These are phyloP conservation scores for Campoplex nolae DNA, from an alignment of 2,888 invertebrate genomes.

Conservation along the genomic window DNA sequence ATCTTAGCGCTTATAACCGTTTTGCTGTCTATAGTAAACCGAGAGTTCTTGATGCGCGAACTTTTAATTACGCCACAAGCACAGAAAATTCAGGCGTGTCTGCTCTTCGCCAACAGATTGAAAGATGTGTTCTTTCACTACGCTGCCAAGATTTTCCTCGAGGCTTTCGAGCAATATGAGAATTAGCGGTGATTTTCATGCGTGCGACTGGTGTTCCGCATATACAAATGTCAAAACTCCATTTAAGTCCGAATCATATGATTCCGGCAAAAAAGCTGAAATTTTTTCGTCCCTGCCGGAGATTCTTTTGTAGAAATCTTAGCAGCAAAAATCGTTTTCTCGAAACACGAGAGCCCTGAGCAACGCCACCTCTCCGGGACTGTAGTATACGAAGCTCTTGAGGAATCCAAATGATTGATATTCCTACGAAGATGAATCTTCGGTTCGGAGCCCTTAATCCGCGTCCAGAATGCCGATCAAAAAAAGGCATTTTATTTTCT, in stretches of 20 bases:
- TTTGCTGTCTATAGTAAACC: constrained; percentile 33
- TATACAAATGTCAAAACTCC: neutral
- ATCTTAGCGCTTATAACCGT: constrained; percentile 3
- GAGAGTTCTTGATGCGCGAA: constrained; percentile 76
- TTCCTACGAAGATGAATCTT: neutral
- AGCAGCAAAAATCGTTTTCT: too few relatives aligned
- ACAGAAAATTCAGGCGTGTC: constrained; percentile 48
- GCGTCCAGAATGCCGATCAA: constrained; percentile 11
- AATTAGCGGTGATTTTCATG: neutral
- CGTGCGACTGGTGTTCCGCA: neutral
- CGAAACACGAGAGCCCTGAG: too few relatives aligned
- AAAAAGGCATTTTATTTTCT: neutral
- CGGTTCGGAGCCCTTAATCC: neutral
- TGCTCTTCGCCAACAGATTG: constrained; percentile 45
- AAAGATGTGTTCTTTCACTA: constrained; percentile 73
- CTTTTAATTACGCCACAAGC: constrained; percentile 74
- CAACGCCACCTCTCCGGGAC: too few relatives aligned
- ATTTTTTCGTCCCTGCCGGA: neutral
- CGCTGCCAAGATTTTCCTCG: constrained; percentile 51
- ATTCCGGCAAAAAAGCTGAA: neutral
- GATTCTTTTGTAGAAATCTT: too few relatives aligned
- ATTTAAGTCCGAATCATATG: too few relatives aligned
- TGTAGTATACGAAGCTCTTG: neutral
- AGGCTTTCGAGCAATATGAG: constrained; percentile 5
- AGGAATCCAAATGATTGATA: neutral